A percentile compares a stretch with the other conserved stretches of the same genome.
Evolutionary conservation across 1,140 invertebrate species (phyloP).

Genomic region (Eumaeus atala): DNA sequence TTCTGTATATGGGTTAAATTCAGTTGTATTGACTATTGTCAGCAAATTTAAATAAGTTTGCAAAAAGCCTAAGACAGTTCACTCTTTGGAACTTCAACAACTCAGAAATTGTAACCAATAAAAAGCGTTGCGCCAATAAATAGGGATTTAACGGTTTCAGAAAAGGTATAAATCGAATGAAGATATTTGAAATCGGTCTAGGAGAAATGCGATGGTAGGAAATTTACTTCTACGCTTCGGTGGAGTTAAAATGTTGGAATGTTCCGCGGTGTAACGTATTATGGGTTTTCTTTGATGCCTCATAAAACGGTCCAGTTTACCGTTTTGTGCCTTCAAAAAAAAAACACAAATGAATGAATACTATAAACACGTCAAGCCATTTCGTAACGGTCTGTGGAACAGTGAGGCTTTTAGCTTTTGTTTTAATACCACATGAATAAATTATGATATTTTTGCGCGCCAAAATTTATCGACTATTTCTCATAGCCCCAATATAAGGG

Average conservation of each 20-base stretch:
- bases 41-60: slow-evolving; percentile 14
- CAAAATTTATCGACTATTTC: no score
- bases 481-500: neutral
- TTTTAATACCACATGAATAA: no score
- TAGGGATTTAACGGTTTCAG: slow-evolving; percentile 37
- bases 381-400: no score
- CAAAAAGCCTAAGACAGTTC: slow-evolving; percentile 2
- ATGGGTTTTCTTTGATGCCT: slow-evolving; percentile 17
- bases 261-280: slow-evolving; percentile 13
- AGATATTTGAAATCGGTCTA: slow-evolving; percentile 32
- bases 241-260: slow-evolving; percentile 15
- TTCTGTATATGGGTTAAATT: no score
- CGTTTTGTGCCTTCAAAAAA: no score
- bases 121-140: slow-evolving; percentile 28
- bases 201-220: slow-evolving; percentile 23
- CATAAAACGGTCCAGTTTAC: slow-evolving; percentile 22
- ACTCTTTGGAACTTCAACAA: slow-evolving; percentile 15
- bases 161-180: slow-evolving; percentile 39
- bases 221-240: slow-evolving; percentile 21
- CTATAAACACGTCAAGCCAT: no score
- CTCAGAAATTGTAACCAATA: slow-evolving; percentile 25
- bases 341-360: no score
- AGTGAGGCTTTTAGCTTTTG: no score
- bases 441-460: no score
- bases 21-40: neutral